Conservation (phyloP, 2,113 vertebrate genomes). For the Phyllopteryx taeniolatus region DNA sequence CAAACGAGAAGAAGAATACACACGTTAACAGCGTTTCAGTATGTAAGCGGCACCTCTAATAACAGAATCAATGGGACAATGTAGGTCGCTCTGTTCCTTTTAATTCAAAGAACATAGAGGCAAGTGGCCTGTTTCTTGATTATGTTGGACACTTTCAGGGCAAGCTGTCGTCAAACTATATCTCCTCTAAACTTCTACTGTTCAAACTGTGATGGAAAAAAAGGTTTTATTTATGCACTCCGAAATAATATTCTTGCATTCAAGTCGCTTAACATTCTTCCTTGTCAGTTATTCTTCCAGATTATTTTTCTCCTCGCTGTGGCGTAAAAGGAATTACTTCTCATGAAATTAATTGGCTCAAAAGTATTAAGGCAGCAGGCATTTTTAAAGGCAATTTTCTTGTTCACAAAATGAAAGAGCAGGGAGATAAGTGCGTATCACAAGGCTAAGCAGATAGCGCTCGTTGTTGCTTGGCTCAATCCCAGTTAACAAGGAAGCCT, state of each 20-base stretch:
- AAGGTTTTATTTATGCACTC: slow-evolving; percentile 26
- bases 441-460: slow-evolving; percentile 56
- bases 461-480: slow-evolving; percentile 38
- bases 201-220: not conserved
- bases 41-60: slow-evolving; percentile 55
- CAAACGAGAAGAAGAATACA: not conserved
- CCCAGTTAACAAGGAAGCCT: slow-evolving; percentile 57
- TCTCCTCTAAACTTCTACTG: slow-evolving; percentile 15
- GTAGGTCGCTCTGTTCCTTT: slow-evolving; percentile 62
- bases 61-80: slow-evolving; percentile 60
- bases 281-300: slow-evolving; percentile 49
- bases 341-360: slow-evolving; percentile 63
- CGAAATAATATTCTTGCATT: slow-evolving; percentile 20
- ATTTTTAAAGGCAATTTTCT: slow-evolving; percentile 62
- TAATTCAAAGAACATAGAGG: slow-evolving; percentile 55
- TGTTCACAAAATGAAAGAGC: slow-evolving; percentile 56
- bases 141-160: slow-evolving; percentile 64
- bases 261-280: slow-evolving; percentile 21
- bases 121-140: slow-evolving; percentile 60
- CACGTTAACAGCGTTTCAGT: not conserved
- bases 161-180: slow-evolving; percentile 44
- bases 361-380: slow-evolving; percentile 56
- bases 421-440: slow-evolving; percentile 65
- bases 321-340: slow-evolving; percentile 50
- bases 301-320: slow-evolving; percentile 45